These are phyloP conservation scores for Halichoerus grypus DNA, from an alignment of 2,113 vertebrate genomes.

Conservation along the genomic window DNA sequence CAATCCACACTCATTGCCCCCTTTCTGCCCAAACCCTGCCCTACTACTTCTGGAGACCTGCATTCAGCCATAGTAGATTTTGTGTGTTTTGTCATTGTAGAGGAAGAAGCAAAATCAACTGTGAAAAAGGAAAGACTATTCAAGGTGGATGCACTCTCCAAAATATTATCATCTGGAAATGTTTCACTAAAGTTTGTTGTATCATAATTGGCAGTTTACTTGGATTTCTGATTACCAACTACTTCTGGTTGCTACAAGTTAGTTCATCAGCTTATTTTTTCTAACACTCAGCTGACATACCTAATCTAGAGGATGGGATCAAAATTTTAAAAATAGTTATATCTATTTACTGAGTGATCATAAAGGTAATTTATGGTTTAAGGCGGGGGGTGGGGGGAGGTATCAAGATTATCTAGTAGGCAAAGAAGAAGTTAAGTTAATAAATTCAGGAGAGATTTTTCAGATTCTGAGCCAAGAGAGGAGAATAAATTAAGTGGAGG, in stretches of 20 bases:
- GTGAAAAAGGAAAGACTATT: neutral
- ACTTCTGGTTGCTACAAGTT: neutral
- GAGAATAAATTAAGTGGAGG: neutral
- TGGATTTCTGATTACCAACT: neutral
- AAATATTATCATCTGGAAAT: neutral
- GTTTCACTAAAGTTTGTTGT: neutral
- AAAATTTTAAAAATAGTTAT: neutral
- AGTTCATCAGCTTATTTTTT: neutral
- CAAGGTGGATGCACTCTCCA: neutral
- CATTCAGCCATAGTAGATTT: neutral
- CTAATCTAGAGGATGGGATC: neutral
- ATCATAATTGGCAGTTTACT: neutral
- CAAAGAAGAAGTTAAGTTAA: neutral
- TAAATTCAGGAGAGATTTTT: neutral
- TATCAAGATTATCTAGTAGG: neutral
- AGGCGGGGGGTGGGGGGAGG: neutral
- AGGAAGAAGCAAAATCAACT: neutral
- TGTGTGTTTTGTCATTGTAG: neutral
- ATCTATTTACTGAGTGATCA: neutral
- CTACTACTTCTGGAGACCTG: neutral
- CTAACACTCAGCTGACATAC: neutral
- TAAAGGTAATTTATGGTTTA: neutral
- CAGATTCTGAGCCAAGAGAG: neutral
- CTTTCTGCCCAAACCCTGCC: neutral
- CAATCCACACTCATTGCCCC: rapidly evolving